Evolutionary conservation across 2,797 vertebrate species (phyloP), one percentile per base, ranked within the genome.

Genomic region (Synaphobranchus kaupii): DNA sequence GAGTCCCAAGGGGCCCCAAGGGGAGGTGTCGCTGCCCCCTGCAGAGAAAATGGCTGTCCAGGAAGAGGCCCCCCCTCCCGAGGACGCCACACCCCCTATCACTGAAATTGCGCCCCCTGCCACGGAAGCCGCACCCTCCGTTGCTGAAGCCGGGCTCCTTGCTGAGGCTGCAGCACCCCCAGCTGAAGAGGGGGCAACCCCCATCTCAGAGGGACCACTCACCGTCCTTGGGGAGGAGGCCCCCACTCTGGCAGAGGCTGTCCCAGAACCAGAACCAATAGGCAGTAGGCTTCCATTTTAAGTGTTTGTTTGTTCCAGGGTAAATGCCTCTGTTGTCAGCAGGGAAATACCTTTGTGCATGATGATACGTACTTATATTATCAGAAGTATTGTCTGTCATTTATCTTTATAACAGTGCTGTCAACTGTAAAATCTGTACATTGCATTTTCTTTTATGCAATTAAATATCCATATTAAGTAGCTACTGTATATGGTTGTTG

Each of bases 281-380:
- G 87, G 78, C 85, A 88, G 87, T 86, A 88, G 84, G 85, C 83
- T 85, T 85, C 56, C 34, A 12, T 63, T 84, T 87, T 84, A 85
- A 58, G 47, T 12, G 28, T 47, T 63, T 86, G 56, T 83, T 68
- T 83, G 25, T 86, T 56, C 80, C 28, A 28, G 58, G 20, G 54
- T 52, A n/a, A 60, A 56, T 63, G 4, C 8, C 80, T 54, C 25
- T 81, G 39, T 28, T 81, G 22, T 81, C 15, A 31, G n/a, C 22
- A 17, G 39, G 25, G 22, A 25, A 50, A n/a, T 81, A n/a, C 13
- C 48, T 82, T 82, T 34, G n/a, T 17, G 15, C 47, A 82, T 82
- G 80, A 25, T n/a, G 12, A 2, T 52, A 82, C 48, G 3, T 9
- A 25, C 44, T 12, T 52, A 52, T n/a, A 44, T n/a, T 71, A 34